Evolutionary conservation across 2,113 vertebrate genomes (phyloP), one percentile per base, ranked within the genome.

Genomic region (Microcebus lehilahytsara): DNA sequence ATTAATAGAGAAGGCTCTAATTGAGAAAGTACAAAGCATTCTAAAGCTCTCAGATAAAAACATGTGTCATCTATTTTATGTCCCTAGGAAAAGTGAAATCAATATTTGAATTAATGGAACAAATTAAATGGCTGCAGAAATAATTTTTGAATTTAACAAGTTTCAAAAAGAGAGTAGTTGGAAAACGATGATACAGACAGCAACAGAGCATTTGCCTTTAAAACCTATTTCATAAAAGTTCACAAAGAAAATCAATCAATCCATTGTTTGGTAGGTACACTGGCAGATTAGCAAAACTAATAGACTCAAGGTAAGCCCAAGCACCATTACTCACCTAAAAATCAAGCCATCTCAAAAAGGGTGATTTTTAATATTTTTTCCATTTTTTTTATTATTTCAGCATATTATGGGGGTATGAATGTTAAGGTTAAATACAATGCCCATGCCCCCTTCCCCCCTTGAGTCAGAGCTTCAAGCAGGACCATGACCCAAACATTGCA

Each of bases 31-130:
- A 8, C 87, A 96, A 96, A 97, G 67, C 85, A 83, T 96, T 96
- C 81, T 97, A 97, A 96, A 96, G 95, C 62, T 96, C 83, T 95
- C 74, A 95, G 62, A 95, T 91, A 95, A 97, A 97, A 97, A 94
- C 62, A 92, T 46, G 19, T 88, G 85, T 66, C 96, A 97, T 97
- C 85, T 97, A 91, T 95, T 97, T 95, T 95, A 94, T 86, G 85
- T 94, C 72, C 86, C 85, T 87, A n/a, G 37, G 56, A 95, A 97
- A 97, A 96, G 62, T 34, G 84, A 96, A 96, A 97, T 96, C 96
- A 96, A 97, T 98, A 97, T 94, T 91, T 94, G 71, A 93, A 96
- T 97, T 96, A 96, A 91, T 93, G 62, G 60, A 96, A 86, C 62
- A 97, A 95, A 94, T 89, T 91, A 96, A 97, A 85, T 91, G 46